Evolutionary conservation across 1,140 invertebrate genomes (phyloP), one percentile per base, ranked within the genome.

Genomic region (Paramacrobiotus metropolitanus): DNA sequence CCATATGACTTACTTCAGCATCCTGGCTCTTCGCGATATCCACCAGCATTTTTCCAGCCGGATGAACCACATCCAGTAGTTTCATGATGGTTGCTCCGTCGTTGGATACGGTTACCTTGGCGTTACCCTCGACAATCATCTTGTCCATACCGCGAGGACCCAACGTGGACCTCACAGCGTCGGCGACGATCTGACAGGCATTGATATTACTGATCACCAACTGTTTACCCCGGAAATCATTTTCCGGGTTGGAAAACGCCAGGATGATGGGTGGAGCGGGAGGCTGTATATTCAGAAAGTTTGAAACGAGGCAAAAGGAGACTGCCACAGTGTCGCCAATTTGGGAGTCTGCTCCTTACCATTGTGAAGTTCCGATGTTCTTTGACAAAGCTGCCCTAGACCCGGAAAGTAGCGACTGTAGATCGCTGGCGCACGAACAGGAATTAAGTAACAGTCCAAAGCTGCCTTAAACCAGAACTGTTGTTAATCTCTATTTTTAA

Each of bases 101-200:
- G 73, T 99, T 99, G 1, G 94, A 98, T 67, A 99, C 97, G 1
- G 91, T 93, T 0, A 88, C 83, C 73, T 88, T 89, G 77, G 77
- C 77, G 69, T 80, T 80, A 62, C 77, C 75, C 71, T 92, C 84
- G 1, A 98, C 90, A 68, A 99, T 95, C 28, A 99, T 77, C 74
- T 99, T 99, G 73, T 99, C 95, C 93, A 99, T 95, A 31, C 95
- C 95, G 31, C 94, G 80, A 48, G 95, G 95, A 63, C 95, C 95
- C 9, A 99, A 76, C 1, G 95, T 99, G 21, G 95, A 97, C 45
- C 91, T 79, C 30, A 91, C 86, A 60, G 91, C 86, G 79, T 98
- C 94, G 21, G 88, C 87, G 48, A 99, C 83, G 15, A 84, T 79
- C 75, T 91, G 86, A 72, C 95, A 99, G n/a, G 95, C 95, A 83